Evolutionary conservation across 1,140 invertebrate species (phyloP).

Genomic region (Pissodes strobi): DNA sequence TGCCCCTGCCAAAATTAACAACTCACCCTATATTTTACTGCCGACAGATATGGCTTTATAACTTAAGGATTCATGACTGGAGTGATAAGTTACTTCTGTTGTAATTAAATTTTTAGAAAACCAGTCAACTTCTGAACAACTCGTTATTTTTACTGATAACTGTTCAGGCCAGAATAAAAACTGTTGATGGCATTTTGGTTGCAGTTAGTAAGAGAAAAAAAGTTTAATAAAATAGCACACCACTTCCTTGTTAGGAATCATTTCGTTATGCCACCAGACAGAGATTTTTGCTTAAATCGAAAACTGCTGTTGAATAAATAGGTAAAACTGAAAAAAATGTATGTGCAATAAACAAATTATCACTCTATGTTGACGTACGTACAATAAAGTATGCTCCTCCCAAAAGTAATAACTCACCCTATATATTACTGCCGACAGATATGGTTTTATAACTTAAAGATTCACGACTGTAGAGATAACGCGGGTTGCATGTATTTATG

Average conservation of each 20-base stretch:
- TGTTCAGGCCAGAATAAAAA: constrained; percentile 38
- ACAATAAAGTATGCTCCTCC: no score
- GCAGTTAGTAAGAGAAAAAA: constrained; percentile 4
- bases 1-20: constrained; percentile 9
- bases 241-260: background rate
- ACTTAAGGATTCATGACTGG: constrained; percentile 25
- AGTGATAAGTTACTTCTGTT: background rate
- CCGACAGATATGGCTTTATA: constrained; percentile 28
- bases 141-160: constrained; percentile 35
- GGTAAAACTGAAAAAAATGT: no score
- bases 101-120: constrained; percentile 25
- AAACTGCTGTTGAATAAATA: constrained; percentile 4
- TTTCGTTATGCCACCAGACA: background rate
- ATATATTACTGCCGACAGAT: constrained; percentile 26
- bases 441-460: constrained; percentile 28
- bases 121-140: constrained; percentile 10
- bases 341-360: no score
- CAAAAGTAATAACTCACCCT: constrained; percentile 11
- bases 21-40: constrained; percentile 23
- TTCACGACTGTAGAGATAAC: constrained; percentile 18
- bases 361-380: no score
- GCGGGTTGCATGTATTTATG: constrained; percentile 29
- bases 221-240: background rate
- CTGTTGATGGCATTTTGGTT: constrained; percentile 22
- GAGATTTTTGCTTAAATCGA: constrained; percentile 6